phyloP scores from a whole-genome alignment of 2,797 vertebrate genomes.

The Spatula versicolor region DNA sequence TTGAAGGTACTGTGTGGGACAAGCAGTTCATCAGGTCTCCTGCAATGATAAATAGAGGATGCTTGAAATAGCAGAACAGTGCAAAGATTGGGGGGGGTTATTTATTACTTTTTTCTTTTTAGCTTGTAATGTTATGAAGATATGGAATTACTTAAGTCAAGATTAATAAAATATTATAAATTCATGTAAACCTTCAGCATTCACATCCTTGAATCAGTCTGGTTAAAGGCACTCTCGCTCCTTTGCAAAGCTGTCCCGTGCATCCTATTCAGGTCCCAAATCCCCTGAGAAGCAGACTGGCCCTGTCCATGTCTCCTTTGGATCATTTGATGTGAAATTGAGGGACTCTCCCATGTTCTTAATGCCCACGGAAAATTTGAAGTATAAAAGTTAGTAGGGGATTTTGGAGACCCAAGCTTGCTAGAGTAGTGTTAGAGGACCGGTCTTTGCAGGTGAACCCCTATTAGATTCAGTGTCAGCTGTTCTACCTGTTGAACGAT shows the following conservation, averaged over 20 bases:
- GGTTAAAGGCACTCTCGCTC: neutral
- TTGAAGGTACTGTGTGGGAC: neutral
- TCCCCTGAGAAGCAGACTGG: neutral
- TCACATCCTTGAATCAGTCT: neutral
- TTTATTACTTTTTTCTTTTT: neutral
- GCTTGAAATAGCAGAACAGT: neutral
- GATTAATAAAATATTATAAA: neutral
- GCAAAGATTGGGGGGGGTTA: neutral
- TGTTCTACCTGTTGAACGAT: neutral
- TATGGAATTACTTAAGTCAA: neutral
- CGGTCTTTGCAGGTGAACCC: neutral
- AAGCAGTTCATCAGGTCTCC: neutral
- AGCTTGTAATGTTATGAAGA: neutral
- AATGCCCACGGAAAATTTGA: too few species aligned
- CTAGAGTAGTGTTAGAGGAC: neutral
- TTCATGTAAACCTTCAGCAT: neutral
- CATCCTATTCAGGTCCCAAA: neutral
- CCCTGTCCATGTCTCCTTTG: neutral
- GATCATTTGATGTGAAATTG: neutral
- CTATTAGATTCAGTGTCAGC: neutral
- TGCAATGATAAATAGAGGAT: neutral
- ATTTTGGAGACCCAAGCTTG: neutral
- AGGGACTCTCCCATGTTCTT: neutral
- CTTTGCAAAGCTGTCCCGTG: fast-evolving
- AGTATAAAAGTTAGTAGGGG: neutral